Base-by-base conservation (phyloP, 2,113 vertebrate species). In the Psammodynastes pulverulentus region DNA sequence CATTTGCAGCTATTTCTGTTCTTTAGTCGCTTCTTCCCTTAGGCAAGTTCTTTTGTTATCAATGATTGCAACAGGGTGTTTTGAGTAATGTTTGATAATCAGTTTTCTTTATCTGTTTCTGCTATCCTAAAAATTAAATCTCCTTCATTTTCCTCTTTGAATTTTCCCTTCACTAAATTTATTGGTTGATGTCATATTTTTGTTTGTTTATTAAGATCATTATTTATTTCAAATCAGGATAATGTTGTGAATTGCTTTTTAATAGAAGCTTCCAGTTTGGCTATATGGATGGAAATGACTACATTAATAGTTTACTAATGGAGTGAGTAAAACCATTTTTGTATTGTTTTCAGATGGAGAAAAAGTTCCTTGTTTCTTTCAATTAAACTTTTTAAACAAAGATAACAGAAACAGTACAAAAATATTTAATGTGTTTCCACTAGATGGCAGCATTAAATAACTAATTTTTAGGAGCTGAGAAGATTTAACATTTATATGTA, bases 261-360 rank as follows among this genome's bases (percentile, higher is more conserved):
- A 54, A 39, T 84, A 97, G 97, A 89, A 98, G 98, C 96, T 99
- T 99, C 97, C 99, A 99, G 95, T 99, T 99, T 96, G 99, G 99
- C 94, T 98, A 99, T 95, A 99, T 99, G 98, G 98, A 99, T 72
- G 99, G 99, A 93, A 99, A 98, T 90, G 99, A 99, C 95, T 99
- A 99, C 95, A 99, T 99, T 95, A 99, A 99, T 96, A 98, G 98
- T 95, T 98, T 99, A 93, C 97, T 99, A 94, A 99, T 99, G 99
- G 98, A 99, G 99, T 99, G 97, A 98, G 99, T 98, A 94, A 90
- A 96, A 56, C 86, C 0, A 15, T 51, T 67, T 34, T 34, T 72
- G 62, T 72, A n/a, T 15, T 51, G 10, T 52, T 34, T 87, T 87
- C 17, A 87, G 17, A 87, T 34, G 7, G 72, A 87, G n/a, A 51